A percentile compares a stretch with the other conserved stretches of the same genome.
Evolutionary conservation across 2,888 invertebrate genomes (phyloP).

Genomic region (Papilio protenor): DNA sequence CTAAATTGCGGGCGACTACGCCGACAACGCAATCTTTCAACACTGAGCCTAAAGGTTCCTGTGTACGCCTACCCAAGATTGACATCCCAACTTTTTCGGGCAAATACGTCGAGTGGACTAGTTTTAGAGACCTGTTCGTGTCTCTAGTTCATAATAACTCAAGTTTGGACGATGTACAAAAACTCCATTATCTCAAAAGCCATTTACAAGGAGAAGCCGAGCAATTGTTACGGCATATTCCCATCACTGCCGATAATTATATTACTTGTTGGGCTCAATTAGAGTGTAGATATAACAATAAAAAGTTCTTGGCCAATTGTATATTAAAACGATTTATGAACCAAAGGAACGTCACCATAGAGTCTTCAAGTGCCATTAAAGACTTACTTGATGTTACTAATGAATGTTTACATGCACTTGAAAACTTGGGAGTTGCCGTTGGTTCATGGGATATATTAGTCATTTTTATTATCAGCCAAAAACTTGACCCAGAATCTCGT

Average conservation of each 20-base stretch:
- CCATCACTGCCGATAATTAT: constrained; percentile 46
- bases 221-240: constrained; percentile 46
- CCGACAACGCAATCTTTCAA: too few species aligned
- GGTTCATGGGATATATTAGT: constrained; percentile 44
- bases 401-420: constrained; percentile 44
- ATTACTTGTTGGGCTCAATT: constrained; percentile 45
- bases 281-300: constrained; percentile 47
- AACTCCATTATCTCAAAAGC: constrained; percentile 49
- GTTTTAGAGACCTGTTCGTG: constrained; percentile 46
- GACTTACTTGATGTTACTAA: constrained; percentile 40
- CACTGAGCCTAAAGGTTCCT: too few species aligned
- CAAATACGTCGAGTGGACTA: constrained; percentile 46
- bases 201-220: constrained; percentile 48
- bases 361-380: constrained; percentile 44
- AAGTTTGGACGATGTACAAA: constrained; percentile 46
- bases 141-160: constrained; percentile 47
- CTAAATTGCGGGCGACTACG: too few species aligned
- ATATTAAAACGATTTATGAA: constrained; percentile 43
- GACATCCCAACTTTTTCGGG: constrained; percentile 47
- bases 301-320: constrained; percentile 44
- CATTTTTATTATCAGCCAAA: constrained; percentile 41
- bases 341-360: constrained; percentile 42
- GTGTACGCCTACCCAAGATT: too few species aligned
- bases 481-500: constrained; percentile 44
- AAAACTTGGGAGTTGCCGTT: constrained; percentile 43